Conservation (phyloP, 2,888 invertebrate species). For the Synergus japonicus region DNA sequence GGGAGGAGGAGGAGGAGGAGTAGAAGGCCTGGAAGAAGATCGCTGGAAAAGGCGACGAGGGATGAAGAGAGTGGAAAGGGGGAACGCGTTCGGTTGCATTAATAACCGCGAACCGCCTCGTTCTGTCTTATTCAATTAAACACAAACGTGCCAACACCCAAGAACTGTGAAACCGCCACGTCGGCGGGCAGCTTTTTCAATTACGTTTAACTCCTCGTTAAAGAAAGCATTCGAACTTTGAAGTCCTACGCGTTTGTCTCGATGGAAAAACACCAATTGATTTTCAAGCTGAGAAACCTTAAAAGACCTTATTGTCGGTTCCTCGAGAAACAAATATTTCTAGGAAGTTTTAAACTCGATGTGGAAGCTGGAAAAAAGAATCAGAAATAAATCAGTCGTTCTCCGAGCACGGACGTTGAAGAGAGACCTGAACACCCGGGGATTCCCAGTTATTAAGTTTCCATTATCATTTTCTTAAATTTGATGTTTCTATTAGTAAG, state of each 20-base stretch:
- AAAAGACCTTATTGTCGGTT: conserved; percentile 17
- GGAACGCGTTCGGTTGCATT: conserved; percentile 60
- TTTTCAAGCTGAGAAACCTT: conserved; percentile 13
- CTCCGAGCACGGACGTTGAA: too few relatives aligned
- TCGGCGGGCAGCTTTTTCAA: conserved; percentile 60
- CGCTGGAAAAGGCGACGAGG: conserved; percentile 21
- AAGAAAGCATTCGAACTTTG: conserved; percentile 55
- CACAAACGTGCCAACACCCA: conserved; percentile 62
- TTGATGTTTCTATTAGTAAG: too few relatives aligned
- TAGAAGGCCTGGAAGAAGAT: conserved; percentile 41
- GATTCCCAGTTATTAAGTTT: neutral
- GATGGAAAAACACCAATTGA: neutral
- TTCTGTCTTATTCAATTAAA: conserved; percentile 68
- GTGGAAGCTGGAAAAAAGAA: neutral
- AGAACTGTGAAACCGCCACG: conserved; percentile 57
- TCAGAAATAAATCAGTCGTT: neutral
- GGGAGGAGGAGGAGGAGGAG: neutral
- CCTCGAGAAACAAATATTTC: neutral
- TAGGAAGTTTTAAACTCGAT: neutral
- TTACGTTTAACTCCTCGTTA: conserved; percentile 60
- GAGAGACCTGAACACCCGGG: neutral
- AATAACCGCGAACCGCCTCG: conserved; percentile 62
- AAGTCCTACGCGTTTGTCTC: conserved; percentile 12
- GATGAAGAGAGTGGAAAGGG: conserved; percentile 48
- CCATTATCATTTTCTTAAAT: too few relatives aligned